Percentiles rank a stretch among this genome's conserved stretches.
Evolutionary conservation across 2,797 vertebrate species (phyloP).

Genomic region (Eulemur rubriventer): DNA sequence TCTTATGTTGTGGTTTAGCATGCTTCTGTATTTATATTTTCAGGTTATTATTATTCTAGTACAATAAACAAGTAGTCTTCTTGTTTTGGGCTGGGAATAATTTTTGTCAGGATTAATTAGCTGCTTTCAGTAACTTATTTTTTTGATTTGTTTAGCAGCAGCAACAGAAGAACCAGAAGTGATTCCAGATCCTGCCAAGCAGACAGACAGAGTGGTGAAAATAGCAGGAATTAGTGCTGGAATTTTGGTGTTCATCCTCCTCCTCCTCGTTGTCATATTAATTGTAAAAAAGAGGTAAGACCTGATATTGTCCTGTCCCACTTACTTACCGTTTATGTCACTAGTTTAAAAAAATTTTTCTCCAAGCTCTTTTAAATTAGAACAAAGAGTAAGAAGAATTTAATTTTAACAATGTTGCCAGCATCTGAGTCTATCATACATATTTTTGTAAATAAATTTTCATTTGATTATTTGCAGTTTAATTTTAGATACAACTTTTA

Average conservation of each 20-base stretch:
- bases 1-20: neutral
- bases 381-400: conserved; percentile 12
- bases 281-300: conserved; percentile 98
- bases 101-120: conserved; percentile 55
- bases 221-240: conserved; percentile 98
- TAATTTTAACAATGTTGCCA: neutral
- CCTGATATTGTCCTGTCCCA: conserved; percentile 27
- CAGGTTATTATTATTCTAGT: neutral
- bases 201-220: conserved; percentile 98
- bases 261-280: conserved; percentile 96
- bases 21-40: neutral
- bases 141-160: conserved; percentile 87
- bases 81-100: neutral
- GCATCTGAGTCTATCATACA: conserved; percentile 24
- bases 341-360: conserved; percentile 1
- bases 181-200: conserved; percentile 97
- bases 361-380: neutral
- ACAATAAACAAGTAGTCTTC: neutral
- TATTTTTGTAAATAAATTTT: conserved; percentile 36
- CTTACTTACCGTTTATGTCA: neutral
- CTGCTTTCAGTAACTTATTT: conserved; percentile 75
- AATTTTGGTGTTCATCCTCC: conserved; percentile 96
- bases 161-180: conserved; percentile 98
- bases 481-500: conserved; percentile 45
- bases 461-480: conserved; percentile 25